phyloP scores from a whole-genome alignment of 1,140 invertebrate genomes.

The Geopemphigus sp. region DNA sequence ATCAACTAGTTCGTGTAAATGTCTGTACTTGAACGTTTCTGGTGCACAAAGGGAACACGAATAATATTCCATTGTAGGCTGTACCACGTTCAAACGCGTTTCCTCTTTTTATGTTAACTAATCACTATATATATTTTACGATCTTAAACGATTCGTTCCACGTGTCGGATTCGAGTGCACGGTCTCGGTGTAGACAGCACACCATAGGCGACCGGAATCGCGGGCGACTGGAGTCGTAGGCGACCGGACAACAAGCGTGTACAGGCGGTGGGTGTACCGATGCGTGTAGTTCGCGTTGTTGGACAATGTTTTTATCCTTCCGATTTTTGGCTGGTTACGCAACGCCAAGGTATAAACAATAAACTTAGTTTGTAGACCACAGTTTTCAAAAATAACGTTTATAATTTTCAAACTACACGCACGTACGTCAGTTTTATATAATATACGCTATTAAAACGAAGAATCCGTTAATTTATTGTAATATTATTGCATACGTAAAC shows the following conservation, averaged over 20 bases:
- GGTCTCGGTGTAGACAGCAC: slow-evolving; percentile 2
- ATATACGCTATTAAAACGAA: background rate
- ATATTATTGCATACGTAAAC: too few relatives aligned
- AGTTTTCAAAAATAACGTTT: background rate
- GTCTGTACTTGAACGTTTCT: too few relatives aligned
- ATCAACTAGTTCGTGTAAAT: too few relatives aligned
- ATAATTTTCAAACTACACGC: background rate
- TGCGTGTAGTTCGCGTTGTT: slow-evolving; percentile 35
- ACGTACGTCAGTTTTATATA: background rate
- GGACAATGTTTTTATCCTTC: slow-evolving; percentile 15
- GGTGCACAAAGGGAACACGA: too few relatives aligned
- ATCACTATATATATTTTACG: background rate
- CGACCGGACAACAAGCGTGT: slow-evolving; percentile 31
- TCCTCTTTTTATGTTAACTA: too few relatives aligned
- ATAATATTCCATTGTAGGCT: too few relatives aligned
- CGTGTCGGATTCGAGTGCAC: slow-evolving; percentile 21
- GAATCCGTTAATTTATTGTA: background rate
- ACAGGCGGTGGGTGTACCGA: background rate
- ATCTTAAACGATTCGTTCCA: slow-evolving; percentile 41
- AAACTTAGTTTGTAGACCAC: background rate
- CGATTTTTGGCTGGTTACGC: background rate
- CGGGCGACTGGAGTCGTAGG: slow-evolving; percentile 28
- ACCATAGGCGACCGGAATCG: slow-evolving; percentile 33
- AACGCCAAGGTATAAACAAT: background rate
- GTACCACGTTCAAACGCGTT: too few relatives aligned